Base-by-base conservation (phyloP, 2,888 invertebrate species). In the Chrysodeixis includens region DNA sequence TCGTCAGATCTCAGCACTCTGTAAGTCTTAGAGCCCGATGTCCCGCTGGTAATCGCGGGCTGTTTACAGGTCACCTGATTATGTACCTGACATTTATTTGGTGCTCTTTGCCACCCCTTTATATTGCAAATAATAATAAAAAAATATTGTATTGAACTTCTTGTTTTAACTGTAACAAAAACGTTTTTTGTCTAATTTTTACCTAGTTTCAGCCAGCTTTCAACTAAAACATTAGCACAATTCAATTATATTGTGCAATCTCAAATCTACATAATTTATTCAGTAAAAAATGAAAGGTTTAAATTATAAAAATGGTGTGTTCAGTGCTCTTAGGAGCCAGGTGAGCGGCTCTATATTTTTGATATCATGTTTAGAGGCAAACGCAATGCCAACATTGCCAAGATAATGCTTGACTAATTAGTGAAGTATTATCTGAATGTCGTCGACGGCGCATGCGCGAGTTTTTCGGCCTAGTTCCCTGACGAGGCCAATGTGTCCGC, bases 381-480 rank as follows among this genome's bases (percentile, higher is more conserved):
- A 14, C 35, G 14, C 35, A 35, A 35, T 35, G 35, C 35, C 35
- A 12, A 35, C 35, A 12, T 14, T 12, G 35, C 14, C 18, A 18
- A 46, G 46, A 46, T 49, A 49, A 49, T 49, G 10, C 20, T 49
- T 4, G 10, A 49, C 10, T 20, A 46, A 49, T 56, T 12, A 40
- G 20, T 60, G 40, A 35, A 32, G 51, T 35, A 35, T 62, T 71
- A 69, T 70, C 68, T 66, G 54, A 63, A 69, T 62, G 35, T 74
- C 76, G 80, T 56, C 56, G 62, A 62, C 61, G 49, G 63, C 87
- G 90, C 90, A 89, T 88, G 91, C 90, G 91, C 87, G 87, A 87
- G 84, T 88, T 90, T 88, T 90, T 88, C 83, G 91, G 88, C 92
- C 92, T 90, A 91, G 86, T 88, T 92, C 82, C 82, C 81, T 82